Conservation (phyloP, 2,888 invertebrate genomes). For the Lithophane semibrunnea region DNA sequence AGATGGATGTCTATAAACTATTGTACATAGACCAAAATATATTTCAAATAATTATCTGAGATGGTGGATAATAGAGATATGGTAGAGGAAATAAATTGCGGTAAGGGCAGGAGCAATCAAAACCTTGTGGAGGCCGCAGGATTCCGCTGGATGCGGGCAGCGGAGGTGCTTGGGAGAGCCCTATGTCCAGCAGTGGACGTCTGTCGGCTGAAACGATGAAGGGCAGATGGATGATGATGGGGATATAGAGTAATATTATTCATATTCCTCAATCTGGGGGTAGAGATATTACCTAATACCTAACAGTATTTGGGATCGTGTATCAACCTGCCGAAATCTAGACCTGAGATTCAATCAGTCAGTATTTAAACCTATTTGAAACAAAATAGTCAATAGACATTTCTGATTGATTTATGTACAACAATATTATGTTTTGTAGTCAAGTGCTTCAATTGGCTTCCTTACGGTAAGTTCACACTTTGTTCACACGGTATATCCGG, state of each 20-base stretch:
- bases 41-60: too few species aligned
- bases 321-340: neutral
- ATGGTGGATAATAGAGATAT: too few species aligned
- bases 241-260: neutral
- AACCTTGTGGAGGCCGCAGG: too few species aligned
- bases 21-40: too few species aligned
- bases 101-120: too few species aligned
- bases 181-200: too few species aligned
- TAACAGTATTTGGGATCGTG: neutral
- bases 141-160: too few species aligned
- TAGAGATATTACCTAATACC: neutral
- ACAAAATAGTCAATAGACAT: neutral
- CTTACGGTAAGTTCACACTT: neutral
- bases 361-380: neutral
- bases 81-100: too few species aligned
- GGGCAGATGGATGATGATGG: neutral
- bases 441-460: neutral
- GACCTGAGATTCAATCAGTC: neutral
- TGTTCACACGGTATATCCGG: neutral
- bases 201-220: too few species aligned
- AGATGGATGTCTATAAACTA: too few species aligned
- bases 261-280: neutral
- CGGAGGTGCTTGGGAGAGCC: too few species aligned
- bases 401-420: neutral
- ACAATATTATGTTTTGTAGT: neutral